Conservation (phyloP, 2,888 invertebrate genomes). For the Aporophyla nigra region DNA sequence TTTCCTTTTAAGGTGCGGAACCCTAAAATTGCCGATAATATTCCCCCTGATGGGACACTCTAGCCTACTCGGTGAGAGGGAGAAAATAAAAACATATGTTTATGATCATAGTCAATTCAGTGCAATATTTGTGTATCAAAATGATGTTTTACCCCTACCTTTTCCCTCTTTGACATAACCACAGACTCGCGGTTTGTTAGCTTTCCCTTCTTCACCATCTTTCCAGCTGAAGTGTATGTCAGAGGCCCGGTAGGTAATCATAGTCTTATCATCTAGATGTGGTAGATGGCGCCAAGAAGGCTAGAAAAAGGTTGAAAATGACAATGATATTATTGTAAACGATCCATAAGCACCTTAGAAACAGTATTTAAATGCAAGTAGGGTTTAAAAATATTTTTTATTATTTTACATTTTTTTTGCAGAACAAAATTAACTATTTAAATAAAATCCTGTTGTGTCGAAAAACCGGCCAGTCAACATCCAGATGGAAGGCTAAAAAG, state of each 20-base stretch:
- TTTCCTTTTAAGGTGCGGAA: no score
- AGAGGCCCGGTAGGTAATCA: slow-evolving; percentile 97
- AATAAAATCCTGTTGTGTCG: background rate
- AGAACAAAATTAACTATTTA: background rate
- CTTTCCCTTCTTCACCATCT: slow-evolving; percentile 82
- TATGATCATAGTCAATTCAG: background rate
- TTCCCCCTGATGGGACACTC: no score
- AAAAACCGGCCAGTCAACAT: background rate
- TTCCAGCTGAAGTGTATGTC: slow-evolving; percentile 97
- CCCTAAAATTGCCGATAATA: no score
- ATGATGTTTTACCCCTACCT: slow-evolving; percentile 79
- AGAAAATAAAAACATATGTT: no score
- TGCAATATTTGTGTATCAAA: background rate
- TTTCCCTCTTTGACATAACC: slow-evolving; percentile 96
- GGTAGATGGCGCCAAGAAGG: slow-evolving; percentile 98
- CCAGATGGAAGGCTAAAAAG: no score
- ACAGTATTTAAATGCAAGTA: background rate
- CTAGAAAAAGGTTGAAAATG: slow-evolving; percentile 84
- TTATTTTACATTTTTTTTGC: background rate
- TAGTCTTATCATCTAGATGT: slow-evolving; percentile 94
- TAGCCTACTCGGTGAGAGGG: no score
- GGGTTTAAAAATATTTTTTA: no score
- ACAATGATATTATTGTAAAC: background rate
- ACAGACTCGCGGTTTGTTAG: slow-evolving; percentile 93
- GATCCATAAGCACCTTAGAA: background rate